A percentile compares a stretch with the other conserved stretches of the same genome.
Evolutionary conservation across 2,113 vertebrate genomes (phyloP).

Genomic region (Zosterops pallidus): DNA sequence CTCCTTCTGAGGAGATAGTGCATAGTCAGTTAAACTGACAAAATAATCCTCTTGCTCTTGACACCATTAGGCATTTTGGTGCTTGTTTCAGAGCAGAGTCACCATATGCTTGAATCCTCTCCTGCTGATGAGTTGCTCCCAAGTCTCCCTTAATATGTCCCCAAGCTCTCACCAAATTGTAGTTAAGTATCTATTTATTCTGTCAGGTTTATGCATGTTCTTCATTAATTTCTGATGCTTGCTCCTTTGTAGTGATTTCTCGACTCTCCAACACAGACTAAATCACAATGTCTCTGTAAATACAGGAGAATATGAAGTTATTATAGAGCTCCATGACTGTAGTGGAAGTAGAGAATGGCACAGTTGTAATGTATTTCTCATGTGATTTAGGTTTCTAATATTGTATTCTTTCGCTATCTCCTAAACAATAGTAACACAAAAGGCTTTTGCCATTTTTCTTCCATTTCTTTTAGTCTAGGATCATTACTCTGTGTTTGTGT

Average conservation of each 20-base stretch:
- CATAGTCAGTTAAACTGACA: background rate
- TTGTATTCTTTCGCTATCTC: background rate
- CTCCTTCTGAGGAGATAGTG: background rate
- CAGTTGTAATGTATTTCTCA: background rate
- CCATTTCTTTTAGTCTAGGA: background rate
- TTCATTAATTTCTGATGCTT: slow-evolving; percentile 28
- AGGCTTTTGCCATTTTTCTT: background rate
- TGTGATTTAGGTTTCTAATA: background rate
- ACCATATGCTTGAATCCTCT: background rate
- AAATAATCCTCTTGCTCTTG: background rate
- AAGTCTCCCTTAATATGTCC: background rate
- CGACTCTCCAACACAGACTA: background rate
- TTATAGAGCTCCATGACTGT: background rate
- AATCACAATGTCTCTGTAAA: background rate
- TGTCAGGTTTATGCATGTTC: background rate
- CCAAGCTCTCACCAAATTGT: background rate
- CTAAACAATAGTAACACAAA: background rate
- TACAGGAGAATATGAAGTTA: background rate
- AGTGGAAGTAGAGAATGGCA: background rate
- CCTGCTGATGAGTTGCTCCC: background rate
- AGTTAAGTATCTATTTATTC: slow-evolving; percentile 36
- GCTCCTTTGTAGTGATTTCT: slow-evolving; percentile 10
- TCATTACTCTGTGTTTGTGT: background rate
- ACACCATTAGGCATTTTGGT: background rate
- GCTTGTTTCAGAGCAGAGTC: background rate